Conservation (phyloP, 2,797 vertebrate genomes). For the Epinephelus coioides region DNA sequence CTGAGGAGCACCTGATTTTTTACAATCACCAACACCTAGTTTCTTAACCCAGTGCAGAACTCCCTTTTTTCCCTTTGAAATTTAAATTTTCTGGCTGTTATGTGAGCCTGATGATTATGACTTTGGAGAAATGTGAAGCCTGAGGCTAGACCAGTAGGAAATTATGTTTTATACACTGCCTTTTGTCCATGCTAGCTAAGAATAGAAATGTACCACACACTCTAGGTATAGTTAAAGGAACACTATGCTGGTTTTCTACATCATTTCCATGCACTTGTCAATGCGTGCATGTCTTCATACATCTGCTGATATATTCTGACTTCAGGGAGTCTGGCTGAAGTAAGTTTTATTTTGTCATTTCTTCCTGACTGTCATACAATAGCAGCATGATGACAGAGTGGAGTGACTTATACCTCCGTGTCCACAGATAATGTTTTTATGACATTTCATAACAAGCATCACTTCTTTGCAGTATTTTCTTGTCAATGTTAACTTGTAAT, state of each 20-base stretch:
- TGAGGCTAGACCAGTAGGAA: neutral
- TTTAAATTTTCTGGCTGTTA: no score
- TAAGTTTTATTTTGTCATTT: neutral
- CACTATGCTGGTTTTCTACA: neutral
- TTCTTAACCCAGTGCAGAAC: no score
- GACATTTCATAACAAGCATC: neutral
- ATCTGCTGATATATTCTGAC: neutral
- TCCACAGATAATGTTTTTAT: neutral
- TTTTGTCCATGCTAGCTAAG: neutral
- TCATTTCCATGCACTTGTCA: neutral
- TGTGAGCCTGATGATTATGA: neutral
- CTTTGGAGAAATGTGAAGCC: neutral
- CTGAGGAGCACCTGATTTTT: no score
- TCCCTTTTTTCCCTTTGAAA: no score
- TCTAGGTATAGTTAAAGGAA: neutral
- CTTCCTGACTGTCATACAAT: neutral
- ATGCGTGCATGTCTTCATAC: neutral
- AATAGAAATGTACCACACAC: neutral
- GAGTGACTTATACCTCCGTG: neutral
- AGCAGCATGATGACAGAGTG: neutral
- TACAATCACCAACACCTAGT: no score
- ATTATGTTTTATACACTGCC: neutral
- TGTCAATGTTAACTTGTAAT: neutral
- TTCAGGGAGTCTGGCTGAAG: neutral
- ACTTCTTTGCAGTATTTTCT: neutral